phyloP scores from a whole-genome alignment of 2,113 vertebrate genomes.

The Azemiops feae region DNA sequence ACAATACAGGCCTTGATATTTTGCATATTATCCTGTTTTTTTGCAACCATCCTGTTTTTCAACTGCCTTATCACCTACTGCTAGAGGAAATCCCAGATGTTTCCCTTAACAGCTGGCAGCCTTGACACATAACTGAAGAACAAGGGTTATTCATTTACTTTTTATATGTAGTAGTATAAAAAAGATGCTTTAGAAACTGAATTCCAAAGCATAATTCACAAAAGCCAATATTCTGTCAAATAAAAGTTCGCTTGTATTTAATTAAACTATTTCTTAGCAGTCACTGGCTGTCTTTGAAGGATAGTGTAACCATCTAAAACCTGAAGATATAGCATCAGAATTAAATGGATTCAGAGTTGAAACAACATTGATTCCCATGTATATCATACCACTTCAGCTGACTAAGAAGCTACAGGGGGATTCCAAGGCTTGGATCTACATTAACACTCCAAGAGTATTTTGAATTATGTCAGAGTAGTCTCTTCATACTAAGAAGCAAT shows the following conservation, averaged over 20 bases:
- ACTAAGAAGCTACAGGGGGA: not conserved
- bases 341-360: not conserved
- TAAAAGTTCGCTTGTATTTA: not conserved
- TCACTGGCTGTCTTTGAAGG: not conserved
- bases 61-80: not conserved
- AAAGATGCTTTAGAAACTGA: not conserved
- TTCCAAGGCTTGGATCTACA: not conserved
- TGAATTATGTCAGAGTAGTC: not conserved
- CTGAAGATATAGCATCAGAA: not conserved
- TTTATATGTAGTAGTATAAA: not conserved
- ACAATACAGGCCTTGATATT: not conserved
- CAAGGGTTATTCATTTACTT: not conserved
- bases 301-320: not conserved
- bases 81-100: slow-evolving; percentile 7
- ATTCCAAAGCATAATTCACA: not conserved
- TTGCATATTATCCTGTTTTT: not conserved
- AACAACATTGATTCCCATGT: not conserved
- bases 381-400: not conserved
- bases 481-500: not conserved
- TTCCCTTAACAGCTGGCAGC: slow-evolving; percentile 12
- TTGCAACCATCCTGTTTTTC: slow-evolving; percentile 2
- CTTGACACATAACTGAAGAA: not conserved
- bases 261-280: not conserved
- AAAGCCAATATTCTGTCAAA: not conserved
- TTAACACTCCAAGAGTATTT: not conserved